A percentile compares a stretch with the other conserved stretches of the same genome.
Conservation (phyloP, 2,113 vertebrate genomes). For the Copsychus sechellarum region DNA sequence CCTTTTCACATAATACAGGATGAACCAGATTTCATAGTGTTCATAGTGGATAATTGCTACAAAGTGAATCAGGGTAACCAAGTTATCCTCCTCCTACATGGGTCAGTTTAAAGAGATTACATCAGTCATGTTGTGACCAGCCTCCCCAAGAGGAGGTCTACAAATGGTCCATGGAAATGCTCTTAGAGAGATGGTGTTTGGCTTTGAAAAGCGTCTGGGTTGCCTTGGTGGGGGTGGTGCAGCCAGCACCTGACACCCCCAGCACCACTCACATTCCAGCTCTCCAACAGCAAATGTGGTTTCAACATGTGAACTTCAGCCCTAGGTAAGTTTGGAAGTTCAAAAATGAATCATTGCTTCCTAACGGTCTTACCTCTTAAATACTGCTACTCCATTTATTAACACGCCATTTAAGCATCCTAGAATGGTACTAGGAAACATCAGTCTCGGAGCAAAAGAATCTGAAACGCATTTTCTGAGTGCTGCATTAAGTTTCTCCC, state of each 20-base stretch:
- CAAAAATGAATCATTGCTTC: background rate
- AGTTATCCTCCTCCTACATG: background rate
- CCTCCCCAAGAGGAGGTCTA: background rate
- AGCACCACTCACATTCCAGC: rapidly evolving
- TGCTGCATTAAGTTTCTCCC: background rate
- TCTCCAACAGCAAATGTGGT: rapidly evolving
- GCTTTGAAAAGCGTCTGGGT: background rate
- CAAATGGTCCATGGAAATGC: background rate
- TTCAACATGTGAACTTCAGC: background rate
- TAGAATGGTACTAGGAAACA: background rate
- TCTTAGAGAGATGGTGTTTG: background rate
- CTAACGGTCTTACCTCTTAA: background rate
- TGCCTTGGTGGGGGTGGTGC: background rate
- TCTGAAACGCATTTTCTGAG: background rate
- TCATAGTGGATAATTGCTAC: background rate
- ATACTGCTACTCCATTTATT: background rate
- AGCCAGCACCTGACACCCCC: rapidly evolving
- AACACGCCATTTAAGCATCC: background rate
- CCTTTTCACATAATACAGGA: background rate
- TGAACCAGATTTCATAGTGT: background rate
- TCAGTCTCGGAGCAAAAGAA: background rate
- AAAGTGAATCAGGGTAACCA: background rate
- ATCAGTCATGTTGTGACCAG: rapidly evolving
- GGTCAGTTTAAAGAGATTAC: background rate
- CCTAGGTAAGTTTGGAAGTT: background rate